Base-by-base conservation (phyloP, 2,888 invertebrate species). In the Trissoscelio sp. region DNA sequence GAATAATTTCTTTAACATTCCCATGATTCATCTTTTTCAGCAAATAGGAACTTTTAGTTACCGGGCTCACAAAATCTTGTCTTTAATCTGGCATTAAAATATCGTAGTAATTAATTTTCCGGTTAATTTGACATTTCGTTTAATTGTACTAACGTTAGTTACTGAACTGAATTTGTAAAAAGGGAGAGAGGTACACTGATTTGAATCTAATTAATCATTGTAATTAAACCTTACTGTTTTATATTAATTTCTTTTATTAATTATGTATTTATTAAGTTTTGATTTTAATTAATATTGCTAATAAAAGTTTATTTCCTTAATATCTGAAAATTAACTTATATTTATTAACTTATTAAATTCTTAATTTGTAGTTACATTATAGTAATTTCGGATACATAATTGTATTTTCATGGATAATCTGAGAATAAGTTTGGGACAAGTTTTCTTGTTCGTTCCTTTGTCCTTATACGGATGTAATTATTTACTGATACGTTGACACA, bases 401-500 rank as follows among this genome's bases (percentile, higher is more conserved):
- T 3, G 48, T n/a, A 20, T 9, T 9, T 9, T 44, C 44, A 11
- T 0, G 44, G 9, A 44, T 18, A 18, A 18, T 9, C 11, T 20
- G 7, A 1, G 20, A 12, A 11, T 7, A 4, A 42, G 55, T 44
- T 58, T 46, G 28, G 31, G 42, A 2, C n/a, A n/a, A n/a, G n/a
- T n/a, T n/a, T n/a, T n/a, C n/a, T n/a, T n/a, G n/a, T n/a, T n/a
- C n/a, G n/a, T 48, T 70, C 42, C 53, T 73, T 78, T 78, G 55
- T 64, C 58, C 78, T 24, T 83, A 81, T 79, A 74, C 74, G 84
- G 82, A 31, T 75, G 83, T 81, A 79, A 85, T 85, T 83, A 84
- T 86, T 86, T 79, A 82, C 74, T 31, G 69, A 77, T 73, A 64
- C 22, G 66, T 86, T 81, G 83, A 81, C 85, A 83, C 81, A 46